These are phyloP conservation scores for Carlito syrichta DNA, from an alignment of 2,113 vertebrate species.

Conservation along the genomic window DNA sequence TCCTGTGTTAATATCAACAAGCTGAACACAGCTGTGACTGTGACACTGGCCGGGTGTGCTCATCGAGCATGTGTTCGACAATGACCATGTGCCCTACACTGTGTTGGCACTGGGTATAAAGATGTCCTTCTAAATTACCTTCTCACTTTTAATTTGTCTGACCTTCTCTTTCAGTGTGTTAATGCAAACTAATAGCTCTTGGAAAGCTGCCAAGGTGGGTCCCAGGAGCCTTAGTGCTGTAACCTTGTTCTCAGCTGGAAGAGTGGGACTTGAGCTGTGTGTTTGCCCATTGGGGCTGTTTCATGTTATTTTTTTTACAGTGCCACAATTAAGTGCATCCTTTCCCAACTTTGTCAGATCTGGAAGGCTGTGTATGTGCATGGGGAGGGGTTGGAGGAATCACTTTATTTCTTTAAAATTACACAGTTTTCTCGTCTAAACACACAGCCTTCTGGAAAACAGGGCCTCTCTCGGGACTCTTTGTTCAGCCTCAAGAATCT, in stretches of 20 bases:
- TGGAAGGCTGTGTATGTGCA: neutral
- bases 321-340: neutral
- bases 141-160: conserved; percentile 49
- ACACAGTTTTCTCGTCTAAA: neutral
- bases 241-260: neutral
- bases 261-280: neutral
- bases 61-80: neutral
- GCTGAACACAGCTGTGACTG: neutral
- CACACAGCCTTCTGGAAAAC: neutral
- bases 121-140: conserved; percentile 36
- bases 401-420: neutral
- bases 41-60: neutral
- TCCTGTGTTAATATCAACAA: neutral
- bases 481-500: neutral
- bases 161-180: conserved; percentile 26
- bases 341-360: neutral
- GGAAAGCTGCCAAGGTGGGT: conserved; percentile 19
- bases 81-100: neutral
- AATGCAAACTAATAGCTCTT: conserved; percentile 50
- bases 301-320: neutral
- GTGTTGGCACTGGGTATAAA: neutral
- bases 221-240: conserved; percentile 9
- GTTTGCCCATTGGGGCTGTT: neutral
- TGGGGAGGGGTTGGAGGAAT: neutral
- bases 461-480: neutral